Base-by-base conservation (phyloP, 2,113 vertebrate species). In the Catharus bicknelli region DNA sequence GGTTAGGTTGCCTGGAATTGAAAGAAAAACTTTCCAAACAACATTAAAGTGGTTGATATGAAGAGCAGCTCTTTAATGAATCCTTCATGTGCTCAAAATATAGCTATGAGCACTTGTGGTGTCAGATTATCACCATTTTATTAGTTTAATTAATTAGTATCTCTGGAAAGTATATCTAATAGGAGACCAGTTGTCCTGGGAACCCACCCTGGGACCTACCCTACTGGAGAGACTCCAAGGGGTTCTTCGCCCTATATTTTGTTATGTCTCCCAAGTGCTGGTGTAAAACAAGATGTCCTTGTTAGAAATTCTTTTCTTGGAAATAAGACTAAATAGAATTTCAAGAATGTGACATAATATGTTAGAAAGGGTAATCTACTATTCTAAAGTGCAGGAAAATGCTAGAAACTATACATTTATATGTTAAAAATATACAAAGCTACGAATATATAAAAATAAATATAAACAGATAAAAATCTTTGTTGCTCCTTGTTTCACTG, bases 71-170 rank as follows among this genome's bases (percentile, higher is more conserved):
- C 13, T 43, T 58, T 11, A 51, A 58, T 26, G 17, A 51, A 30
- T 25, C 20, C 32, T 76, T 43, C 72, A 75, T 32, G 20, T 32
- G 11, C 20, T 50, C 13, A 58, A 58, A 67, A 36, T 50, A 50
- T 3, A 67, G 20, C 30, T 21, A 30, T 51, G 36, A 0, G 0
- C 36, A 51, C 2, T 5, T 0, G 0, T 51, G 45, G 21, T 26
- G 32, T 32, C 32, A 59, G 26, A 43, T 58, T 67, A 67, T 58
- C 11, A 32, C 16, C 3, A 43, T 59, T 58, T 51, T 36, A 22
- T 43, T 36, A 51, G 16, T 43, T 43, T 51, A 43, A 58, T 67
- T 67, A 17, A 42, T 58, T 57, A 30, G 25, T 15, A 15, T 48
- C 30, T 42, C 25, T 34, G 42, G 36, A 13, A 85, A 50, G 34